Percentiles rank a stretch among this genome's conserved stretches.
Conservation (phyloP, 2,888 invertebrate genomes). For the Ophioninae sp. region DNA sequence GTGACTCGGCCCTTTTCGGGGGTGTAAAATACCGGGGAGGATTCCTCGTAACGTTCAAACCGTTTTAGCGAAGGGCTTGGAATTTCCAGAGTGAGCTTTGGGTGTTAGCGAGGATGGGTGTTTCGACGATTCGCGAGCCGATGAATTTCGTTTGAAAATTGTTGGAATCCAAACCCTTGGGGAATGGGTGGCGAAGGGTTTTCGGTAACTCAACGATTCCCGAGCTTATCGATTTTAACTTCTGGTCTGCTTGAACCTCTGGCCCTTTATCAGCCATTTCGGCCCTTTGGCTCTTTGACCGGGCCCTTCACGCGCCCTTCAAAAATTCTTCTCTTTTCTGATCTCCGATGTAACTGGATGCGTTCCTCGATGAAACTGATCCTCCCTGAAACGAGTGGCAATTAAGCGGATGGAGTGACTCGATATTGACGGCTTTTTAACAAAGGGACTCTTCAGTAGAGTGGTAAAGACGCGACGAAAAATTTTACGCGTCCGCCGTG, state of each 20-base stretch:
- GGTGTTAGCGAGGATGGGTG: background rate
- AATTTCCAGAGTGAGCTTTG: too few relatives aligned
- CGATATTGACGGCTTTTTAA: background rate
- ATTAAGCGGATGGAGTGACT: constrained; percentile 19
- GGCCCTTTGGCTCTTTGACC: background rate
- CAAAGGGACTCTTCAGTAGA: background rate
- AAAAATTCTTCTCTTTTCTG: background rate
- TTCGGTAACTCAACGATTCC: constrained; percentile 36
- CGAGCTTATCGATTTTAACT: constrained; percentile 46
- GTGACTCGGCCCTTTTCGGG: too few relatives aligned
- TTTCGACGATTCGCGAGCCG: constrained; percentile 31
- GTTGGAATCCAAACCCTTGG: too few relatives aligned
- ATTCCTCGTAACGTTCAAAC: too few relatives aligned
- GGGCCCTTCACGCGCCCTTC: background rate
- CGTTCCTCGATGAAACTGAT: background rate
- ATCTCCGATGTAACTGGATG: background rate
- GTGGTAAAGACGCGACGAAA: background rate
- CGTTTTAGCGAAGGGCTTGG: too few relatives aligned
- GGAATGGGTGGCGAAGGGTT: too few relatives aligned
- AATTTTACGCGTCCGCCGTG: too few relatives aligned
- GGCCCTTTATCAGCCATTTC: background rate
- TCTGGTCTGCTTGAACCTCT: background rate
- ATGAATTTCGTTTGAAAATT: constrained; percentile 20
- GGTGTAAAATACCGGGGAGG: too few relatives aligned
- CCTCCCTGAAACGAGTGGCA: constrained; percentile 30